These are phyloP conservation scores for Cariama cristata DNA, from an alignment of 2,113 vertebrate genomes.

Conservation along the genomic window DNA sequence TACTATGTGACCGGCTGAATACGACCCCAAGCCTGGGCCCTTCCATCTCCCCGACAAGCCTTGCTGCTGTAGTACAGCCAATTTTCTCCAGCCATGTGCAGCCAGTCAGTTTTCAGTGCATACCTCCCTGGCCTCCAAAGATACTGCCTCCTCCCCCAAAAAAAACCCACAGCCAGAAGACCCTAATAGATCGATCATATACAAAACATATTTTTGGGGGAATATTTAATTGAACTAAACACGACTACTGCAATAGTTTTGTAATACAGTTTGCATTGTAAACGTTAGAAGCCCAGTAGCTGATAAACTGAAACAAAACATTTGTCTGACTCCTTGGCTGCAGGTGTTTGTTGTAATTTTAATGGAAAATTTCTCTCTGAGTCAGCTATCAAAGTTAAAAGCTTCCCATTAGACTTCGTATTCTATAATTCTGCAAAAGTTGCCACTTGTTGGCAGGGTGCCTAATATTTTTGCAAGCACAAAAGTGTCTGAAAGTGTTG, in stretches of 20 bases:
- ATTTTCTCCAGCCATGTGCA: background rate
- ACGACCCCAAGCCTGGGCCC: background rate
- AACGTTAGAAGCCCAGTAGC: background rate
- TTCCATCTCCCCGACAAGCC: conserved; percentile 14
- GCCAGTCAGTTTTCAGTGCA: background rate
- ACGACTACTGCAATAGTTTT: background rate
- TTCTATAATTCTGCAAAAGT: background rate
- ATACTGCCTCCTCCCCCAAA: background rate
- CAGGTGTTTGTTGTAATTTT: background rate
- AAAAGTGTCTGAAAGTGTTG: background rate
- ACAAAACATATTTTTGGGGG: background rate
- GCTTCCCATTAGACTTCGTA: background rate
- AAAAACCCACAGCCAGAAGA: background rate
- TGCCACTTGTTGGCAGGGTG: background rate
- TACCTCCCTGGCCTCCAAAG: background rate
- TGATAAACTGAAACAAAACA: background rate
- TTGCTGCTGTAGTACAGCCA: background rate
- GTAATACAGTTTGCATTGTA: background rate
- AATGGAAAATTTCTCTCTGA: background rate
- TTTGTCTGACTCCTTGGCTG: background rate
- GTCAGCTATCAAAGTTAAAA: background rate
- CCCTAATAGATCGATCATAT: background rate
- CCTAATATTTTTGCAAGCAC: background rate
- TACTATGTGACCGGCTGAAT: background rate
- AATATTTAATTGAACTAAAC: background rate